A percentile compares a stretch with the other conserved stretches of the same genome.
Evolutionary conservation across 53 echinoderm and acorn worm genomes (phyloP).

Genomic region (Luidia sarsii): DNA sequence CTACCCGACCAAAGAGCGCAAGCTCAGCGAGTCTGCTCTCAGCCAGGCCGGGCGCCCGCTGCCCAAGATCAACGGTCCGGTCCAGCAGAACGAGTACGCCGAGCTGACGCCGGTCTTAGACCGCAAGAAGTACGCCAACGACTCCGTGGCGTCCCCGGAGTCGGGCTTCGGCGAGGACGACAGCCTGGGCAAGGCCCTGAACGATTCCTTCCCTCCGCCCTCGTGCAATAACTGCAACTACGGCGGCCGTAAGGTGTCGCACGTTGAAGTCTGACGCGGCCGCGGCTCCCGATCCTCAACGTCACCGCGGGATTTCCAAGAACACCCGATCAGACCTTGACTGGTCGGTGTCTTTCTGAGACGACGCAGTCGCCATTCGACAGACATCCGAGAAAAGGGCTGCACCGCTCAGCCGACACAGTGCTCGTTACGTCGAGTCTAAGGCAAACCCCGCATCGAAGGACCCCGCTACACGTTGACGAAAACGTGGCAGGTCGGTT

Average conservation of each 20-base stretch:
- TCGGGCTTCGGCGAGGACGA: conserved; percentile 42
- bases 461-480: no score
- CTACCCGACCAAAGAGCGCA: conserved; percentile 32
- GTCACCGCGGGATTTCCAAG: no score
- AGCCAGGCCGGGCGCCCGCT: conserved; percentile 62
- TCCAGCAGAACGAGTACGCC: conserved; percentile 80
- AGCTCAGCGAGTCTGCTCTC: conserved; percentile 25
- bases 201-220: not conserved
- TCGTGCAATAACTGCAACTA: conserved; percentile 30
- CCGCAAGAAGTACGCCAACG: conserved; percentile 22
- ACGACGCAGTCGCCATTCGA: no score
- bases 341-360: no score
- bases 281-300: no score
- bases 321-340: no score
- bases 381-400: no score
- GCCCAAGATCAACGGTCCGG: conserved; percentile 66
- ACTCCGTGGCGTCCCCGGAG: conserved; percentile 27
- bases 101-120: conserved; percentile 49
- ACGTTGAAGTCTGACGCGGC: conserved; percentile 27
- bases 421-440: no score
- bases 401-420: no score
- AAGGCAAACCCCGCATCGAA: no score
- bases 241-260: conserved; percentile 23
- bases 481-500: no score
- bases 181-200: not conserved